phyloP scores from a whole-genome alignment of 1,140 invertebrate genomes.

The Cotesia typhae region DNA sequence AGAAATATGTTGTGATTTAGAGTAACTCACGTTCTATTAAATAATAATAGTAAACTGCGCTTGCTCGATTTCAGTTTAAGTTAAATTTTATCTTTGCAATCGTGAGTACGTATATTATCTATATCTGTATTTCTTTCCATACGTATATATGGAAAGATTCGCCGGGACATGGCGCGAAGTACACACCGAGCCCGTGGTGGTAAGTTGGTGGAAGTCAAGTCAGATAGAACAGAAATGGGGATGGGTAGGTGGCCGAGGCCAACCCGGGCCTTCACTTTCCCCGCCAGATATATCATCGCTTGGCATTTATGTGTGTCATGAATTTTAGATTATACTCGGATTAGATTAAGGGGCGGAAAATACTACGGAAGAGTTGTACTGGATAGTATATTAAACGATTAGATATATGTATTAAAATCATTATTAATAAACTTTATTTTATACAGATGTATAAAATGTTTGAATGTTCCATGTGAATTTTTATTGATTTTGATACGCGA shows the following conservation, averaged over 20 bases:
- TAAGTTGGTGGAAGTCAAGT: slow-evolving; percentile 18
- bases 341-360: slow-evolving; percentile 58
- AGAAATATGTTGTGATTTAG: slow-evolving; percentile 30
- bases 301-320: slow-evolving; percentile 65
- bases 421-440: background rate
- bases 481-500: too few species aligned
- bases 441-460: background rate
- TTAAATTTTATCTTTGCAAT: background rate
- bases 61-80: background rate
- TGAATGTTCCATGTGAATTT: slow-evolving; percentile 8
- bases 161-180: background rate
- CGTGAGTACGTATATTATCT: background rate
- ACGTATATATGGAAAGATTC: too few species aligned
- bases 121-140: background rate
- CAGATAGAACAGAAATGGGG: background rate
- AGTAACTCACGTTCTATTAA: slow-evolving; percentile 28
- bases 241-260: slow-evolving; percentile 16
- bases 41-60: slow-evolving; percentile 34
- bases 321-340: slow-evolving; percentile 64
- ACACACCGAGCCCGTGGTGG: slow-evolving; percentile 17
- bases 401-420: background rate
- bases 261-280: slow-evolving; percentile 47
- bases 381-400: too few species aligned
- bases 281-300: slow-evolving; percentile 63
- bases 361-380: background rate